Base-by-base conservation (phyloP, 2,888 invertebrate genomes). In the Megalurothrips usitatus region DNA sequence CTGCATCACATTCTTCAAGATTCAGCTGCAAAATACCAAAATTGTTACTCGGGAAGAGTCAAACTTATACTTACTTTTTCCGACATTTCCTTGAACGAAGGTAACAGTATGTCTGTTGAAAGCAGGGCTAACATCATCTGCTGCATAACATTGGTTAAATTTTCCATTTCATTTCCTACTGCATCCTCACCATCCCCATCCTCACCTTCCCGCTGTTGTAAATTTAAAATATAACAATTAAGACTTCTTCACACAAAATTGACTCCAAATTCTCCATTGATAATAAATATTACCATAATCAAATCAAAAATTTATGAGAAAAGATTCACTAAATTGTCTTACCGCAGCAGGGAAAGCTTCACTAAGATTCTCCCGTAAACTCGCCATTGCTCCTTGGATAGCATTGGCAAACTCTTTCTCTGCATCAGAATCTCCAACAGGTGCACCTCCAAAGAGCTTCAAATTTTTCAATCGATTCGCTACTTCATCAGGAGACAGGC, bases 1-100 rank as follows among this genome's bases (percentile, higher is more conserved):
- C 68, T 9, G 68, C 68, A 75, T 75, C 68, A 75, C 68, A 75
- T 12, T 75, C 68, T 75, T 23, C 23, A 26, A 75, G 68, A 10
- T 12, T 26, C 68, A 23, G 68, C 68, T 75, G 23, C 9, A 75
- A 26, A 75, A 26, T 12, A 75, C 11, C 68, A 75, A 23, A 26
- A 75, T 75, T 11, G n/a, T 12, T 12, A 58, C 17, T 58, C 8
- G 10, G 9, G 12, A 12, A 75, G 6, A 26, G n/a, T 23, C 9
- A 26, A 26, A 75, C 12, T 26, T 3, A 75, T 75, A 75, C 68
- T 26, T 75, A 75, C 68, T 75, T 75, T 75, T 26, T 75, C 68
- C 0, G 68, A 75, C 68, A 75, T 23, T 26, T 75, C 68, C 12
- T 75, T 75, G 26, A 75, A 75, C 11, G 68, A 9, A 26, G 68